Evolutionary conservation across 2,888 invertebrate species (phyloP).

Genomic region (Raillietiella orientalis): DNA sequence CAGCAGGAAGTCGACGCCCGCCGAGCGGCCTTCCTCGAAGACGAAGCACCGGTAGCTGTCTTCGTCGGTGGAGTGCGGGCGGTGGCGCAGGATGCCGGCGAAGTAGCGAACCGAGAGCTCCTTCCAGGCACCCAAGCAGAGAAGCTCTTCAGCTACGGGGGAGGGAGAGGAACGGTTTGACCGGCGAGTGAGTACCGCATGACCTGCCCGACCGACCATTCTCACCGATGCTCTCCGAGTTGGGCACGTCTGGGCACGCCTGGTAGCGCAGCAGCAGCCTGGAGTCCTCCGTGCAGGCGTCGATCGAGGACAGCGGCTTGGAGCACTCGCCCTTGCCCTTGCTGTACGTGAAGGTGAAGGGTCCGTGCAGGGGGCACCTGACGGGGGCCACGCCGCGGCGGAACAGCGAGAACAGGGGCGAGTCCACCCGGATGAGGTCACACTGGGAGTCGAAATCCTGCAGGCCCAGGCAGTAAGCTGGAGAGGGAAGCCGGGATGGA

Average conservation of each 20-base stretch:
- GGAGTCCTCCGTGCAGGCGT: slow-evolving; percentile 75
- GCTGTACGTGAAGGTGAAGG: slow-evolving; percentile 74
- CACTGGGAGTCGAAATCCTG: no score
- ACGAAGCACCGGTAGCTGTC: slow-evolving; percentile 7
- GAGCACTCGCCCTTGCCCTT: slow-evolving; percentile 65
- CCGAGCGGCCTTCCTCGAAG: not conserved
- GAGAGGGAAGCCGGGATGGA: not conserved
- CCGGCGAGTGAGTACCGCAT: no score
- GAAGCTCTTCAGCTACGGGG: no score
- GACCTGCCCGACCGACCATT: no score
- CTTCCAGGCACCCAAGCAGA: slow-evolving; percentile 6
- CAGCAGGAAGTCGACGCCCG: slow-evolving; percentile 5
- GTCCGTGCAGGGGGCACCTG: slow-evolving; percentile 59
- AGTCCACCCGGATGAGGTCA: slow-evolving; percentile 23
- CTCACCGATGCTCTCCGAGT: slow-evolving; percentile 58
- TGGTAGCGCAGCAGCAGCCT: slow-evolving; percentile 63
- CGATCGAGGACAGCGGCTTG: slow-evolving; percentile 61
- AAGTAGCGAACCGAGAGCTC: slow-evolving; percentile 6
- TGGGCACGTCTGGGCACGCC: slow-evolving; percentile 66
- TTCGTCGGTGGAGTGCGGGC: slow-evolving; percentile 5
- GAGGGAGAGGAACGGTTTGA: no score
- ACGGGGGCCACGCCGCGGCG: slow-evolving; percentile 63
- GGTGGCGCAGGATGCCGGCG: slow-evolving; percentile 6
- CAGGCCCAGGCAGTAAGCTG: no score
- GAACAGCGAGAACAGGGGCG: no score